A percentile compares a stretch with the other conserved stretches of the same genome.
Conservation (phyloP, 2,113 vertebrate genomes). For the Saccopteryx bilineata region DNA sequence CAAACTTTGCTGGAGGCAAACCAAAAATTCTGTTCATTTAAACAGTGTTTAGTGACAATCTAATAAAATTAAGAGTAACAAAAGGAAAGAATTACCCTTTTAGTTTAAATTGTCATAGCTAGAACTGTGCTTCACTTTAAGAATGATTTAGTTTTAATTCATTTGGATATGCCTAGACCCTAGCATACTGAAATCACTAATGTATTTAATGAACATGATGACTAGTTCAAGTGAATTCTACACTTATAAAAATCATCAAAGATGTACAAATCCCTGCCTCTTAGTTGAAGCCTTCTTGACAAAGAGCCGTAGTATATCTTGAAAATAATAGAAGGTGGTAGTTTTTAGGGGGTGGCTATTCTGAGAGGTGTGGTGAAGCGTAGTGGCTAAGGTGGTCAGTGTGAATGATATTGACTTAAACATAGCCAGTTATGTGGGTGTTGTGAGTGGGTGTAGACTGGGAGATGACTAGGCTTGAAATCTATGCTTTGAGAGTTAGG, state of each 20-base stretch:
- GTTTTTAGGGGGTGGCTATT: not conserved
- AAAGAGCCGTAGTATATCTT: not conserved
- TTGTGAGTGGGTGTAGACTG: not conserved
- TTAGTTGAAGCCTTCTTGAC: not conserved
- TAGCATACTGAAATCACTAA: not conserved
- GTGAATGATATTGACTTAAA: too few relatives aligned
- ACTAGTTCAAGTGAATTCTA: not conserved
- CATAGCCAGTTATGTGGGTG: rapidly evolving
- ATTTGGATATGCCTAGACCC: not conserved
- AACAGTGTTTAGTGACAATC: not conserved
- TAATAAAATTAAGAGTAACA: not conserved
- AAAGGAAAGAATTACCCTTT: not conserved
- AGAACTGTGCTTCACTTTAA: not conserved
- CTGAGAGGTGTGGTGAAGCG: not conserved
- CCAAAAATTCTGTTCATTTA: not conserved
- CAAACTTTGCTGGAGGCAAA: not conserved
- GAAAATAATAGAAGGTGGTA: not conserved
- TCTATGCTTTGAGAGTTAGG: rapidly evolving
- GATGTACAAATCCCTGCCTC: not conserved
- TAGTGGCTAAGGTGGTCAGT: rapidly evolving
- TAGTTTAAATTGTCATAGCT: not conserved
- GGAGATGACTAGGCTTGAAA: too few relatives aligned
- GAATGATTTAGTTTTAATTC: not conserved
- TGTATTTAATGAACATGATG: not conserved
- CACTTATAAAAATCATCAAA: not conserved